phyloP scores from a whole-genome alignment of 1,140 invertebrate genomes.

The Aphaenogaster floridana region DNA sequence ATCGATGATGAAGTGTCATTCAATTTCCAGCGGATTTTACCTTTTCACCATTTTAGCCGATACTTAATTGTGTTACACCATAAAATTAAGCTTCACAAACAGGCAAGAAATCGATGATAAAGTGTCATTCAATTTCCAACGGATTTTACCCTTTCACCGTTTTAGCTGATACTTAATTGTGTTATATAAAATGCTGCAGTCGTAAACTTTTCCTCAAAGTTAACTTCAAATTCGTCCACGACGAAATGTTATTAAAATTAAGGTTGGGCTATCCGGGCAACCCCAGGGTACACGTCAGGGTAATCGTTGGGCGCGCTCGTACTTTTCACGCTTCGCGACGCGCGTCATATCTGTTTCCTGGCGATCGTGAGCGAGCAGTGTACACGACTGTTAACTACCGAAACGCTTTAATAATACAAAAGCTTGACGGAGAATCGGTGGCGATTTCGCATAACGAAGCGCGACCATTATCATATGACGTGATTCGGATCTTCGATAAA shows the following conservation, averaged over 20 bases:
- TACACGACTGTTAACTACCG: constrained; percentile 71
- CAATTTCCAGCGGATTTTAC: neutral
- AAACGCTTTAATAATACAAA: constrained; percentile 68
- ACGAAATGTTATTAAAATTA: constrained; percentile 20
- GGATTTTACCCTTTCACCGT: neutral
- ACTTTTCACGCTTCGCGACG: constrained; percentile 83
- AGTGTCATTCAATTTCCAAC: neutral
- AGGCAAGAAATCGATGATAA: neutral
- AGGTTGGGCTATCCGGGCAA: constrained; percentile 7
- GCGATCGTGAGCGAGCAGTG: constrained; percentile 67
- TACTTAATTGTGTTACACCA: no score
- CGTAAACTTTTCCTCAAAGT: neutral
- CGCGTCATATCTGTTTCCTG: constrained; percentile 85
- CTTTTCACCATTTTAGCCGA: neutral
- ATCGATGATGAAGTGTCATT: neutral
- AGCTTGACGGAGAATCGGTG: constrained; percentile 39
- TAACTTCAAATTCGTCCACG: neutral
- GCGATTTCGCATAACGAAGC: constrained; percentile 56
- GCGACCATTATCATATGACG: constrained; percentile 59
- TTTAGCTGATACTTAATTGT: neutral
- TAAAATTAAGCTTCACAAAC: neutral
- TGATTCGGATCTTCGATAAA: constrained; percentile 64
- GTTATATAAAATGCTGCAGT: neutral
- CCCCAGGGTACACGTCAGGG: constrained; percentile 26
- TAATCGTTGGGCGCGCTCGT: constrained; percentile 81